Base-by-base conservation (phyloP, 2,797 vertebrate species). In the Pempheris klunzingeri region DNA sequence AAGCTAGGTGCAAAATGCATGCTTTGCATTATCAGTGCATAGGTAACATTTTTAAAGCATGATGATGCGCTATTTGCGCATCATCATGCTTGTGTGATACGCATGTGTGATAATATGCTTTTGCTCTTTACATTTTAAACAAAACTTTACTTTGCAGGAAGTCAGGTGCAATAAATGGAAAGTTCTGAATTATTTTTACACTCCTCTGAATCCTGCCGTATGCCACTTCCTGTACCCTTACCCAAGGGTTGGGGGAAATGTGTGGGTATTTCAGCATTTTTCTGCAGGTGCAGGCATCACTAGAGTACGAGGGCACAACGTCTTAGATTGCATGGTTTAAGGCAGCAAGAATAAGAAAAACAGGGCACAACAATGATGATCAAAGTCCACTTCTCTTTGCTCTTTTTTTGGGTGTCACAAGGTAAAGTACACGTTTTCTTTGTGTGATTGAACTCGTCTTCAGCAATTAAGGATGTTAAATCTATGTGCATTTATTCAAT, bases 201-300 rank as follows among this genome's bases (percentile, higher is more conserved):
- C 46, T 59, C 2, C 30, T 80, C 41, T 67, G 24, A 72, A 83
- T 65, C 58, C 38, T 80, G 76, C 55, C 14, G 8, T 39, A 41
- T 10, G 69, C 92, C 92, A 92, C 93, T 88, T 93, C 94, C 93
- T 93, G 87, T 72, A 15, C 59, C 39, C 20, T 0, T 20, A 50
- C 6, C n/a, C 22, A 20, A 5, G 32, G 3, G 52, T 47, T 62
- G 50, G 32, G 26, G 34, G 59, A 66, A 8, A 30, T 74, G 32
- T 74, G 62, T 73, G 57, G 50, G 77, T 77, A 74, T 34, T 57
- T 55, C 2, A 46, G 32, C 57, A 59, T 22, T 13, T 54, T 44
- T 59, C 38, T 88, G 78, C 87, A 90, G 83, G 53, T 91, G 88
- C 89, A 91, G 43, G 34, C 46, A 55, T 61, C 24, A 55, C 8